A percentile compares a stretch with the other conserved stretches of the same genome.
Conservation (phyloP, 1,140 invertebrate species). For the Heliconius congener region DNA sequence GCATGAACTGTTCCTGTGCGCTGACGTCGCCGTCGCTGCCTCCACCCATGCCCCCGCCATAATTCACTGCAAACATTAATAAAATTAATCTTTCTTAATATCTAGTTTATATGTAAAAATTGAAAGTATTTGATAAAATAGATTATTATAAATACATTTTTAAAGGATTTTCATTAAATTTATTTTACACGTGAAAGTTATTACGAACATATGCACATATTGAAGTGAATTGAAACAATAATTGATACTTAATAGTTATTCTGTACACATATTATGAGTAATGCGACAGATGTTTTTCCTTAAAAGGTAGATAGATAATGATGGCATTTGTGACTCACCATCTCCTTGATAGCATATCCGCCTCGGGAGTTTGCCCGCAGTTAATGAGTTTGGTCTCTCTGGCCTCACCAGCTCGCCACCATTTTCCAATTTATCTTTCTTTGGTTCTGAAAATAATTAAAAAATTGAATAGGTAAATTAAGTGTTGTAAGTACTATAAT, state of each 20-base stretch:
- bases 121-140: not conserved
- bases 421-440: constrained; percentile 94
- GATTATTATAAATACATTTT: not conserved
- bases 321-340: constrained; percentile 79
- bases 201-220: no score
- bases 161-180: no score
- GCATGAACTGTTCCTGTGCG: constrained; percentile 83
- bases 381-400: constrained; percentile 88
- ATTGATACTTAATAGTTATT: not conserved
- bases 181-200: no score
- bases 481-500: not conserved
- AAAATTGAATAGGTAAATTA: not conserved
- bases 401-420: constrained; percentile 79
- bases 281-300: constrained; percentile 31
- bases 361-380: constrained; percentile 86
- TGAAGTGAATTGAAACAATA: not conserved
- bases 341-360: constrained; percentile 89
- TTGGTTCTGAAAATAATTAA: constrained; percentile 87
- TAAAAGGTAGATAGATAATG: constrained; percentile 26
- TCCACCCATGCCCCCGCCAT: constrained; percentile 48
- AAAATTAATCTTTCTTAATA: not conserved
- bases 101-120: not conserved
- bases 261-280: not conserved
- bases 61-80: constrained; percentile 14
- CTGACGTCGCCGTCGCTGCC: constrained; percentile 65